Base-by-base conservation (phyloP, 2,888 invertebrate species). In the Hoplodrina ambigua region DNA sequence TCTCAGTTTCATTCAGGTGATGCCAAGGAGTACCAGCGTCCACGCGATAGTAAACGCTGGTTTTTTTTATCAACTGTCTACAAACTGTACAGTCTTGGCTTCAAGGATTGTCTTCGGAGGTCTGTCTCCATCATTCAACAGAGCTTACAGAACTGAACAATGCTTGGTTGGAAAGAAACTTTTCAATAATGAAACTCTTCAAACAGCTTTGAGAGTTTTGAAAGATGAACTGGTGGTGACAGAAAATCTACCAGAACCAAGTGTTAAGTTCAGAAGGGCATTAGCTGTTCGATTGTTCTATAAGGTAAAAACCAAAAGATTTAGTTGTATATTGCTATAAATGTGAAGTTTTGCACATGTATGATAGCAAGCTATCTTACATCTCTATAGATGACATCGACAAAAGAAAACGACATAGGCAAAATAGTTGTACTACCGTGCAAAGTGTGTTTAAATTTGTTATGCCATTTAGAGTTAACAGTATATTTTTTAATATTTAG, bases 21-120 rank as follows among this genome's bases (percentile, higher is more conserved):
- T 97, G 96, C 97, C 97, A 1, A 93, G 97, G 79, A 96, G 97
- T 0, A 97, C 97, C 92, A 97, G 97, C 85, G 97, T 97, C 0
- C 97, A 97, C 83, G 97, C 98, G 0, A 96, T 97, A 68, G 97
- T 98, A 0, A 97, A 98, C 85, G 97, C 97, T n/a, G 98, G 97
- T 1, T 97, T 97, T 87, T 89, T 97, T 2, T 96, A 97, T 70
- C 96, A 97, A 89, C 83, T 97, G 46, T 62, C 75, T 63, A 85
- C 49, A 41, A 64, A 64, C 5, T 52, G 69, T 11, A 75, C 11
- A 11, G 73, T 85, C 0, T 20, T 63, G 37, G 41, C 69, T 49
- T 61, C 82, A 30, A 91, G 91, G 30, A 93, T 97, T 20, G 96
- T 96, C 0, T 97, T 93, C 81, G 97, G 97, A 13, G 96, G 96